A percentile compares a stretch with the other conserved stretches of the same genome.
Evolutionary conservation across 2,797 vertebrate species (phyloP).

Genomic region (Peromyscus eremicus): DNA sequence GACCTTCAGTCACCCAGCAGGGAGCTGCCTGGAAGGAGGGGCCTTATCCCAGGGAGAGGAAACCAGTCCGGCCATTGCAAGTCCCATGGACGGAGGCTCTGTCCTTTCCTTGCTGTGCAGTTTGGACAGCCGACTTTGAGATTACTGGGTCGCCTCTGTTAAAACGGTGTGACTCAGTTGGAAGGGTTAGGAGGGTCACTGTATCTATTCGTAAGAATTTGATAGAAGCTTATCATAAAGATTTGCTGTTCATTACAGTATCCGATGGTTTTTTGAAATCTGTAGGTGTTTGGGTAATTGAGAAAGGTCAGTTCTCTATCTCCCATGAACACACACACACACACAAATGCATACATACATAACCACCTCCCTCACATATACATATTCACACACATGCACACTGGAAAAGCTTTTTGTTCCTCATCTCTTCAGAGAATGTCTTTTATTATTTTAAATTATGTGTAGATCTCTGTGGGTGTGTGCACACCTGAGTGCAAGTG

Average conservation of each 20-base stretch:
- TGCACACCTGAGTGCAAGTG: background rate
- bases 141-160: constrained; percentile 21
- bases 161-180: background rate
- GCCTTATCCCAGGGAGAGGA: background rate
- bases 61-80: background rate
- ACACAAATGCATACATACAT: background rate
- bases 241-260: background rate
- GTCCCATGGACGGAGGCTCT: background rate
- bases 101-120: background rate
- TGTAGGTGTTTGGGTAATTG: background rate
- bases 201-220: background rate
- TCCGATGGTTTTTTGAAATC: background rate
- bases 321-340: background rate
- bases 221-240: background rate
- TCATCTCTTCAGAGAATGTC: background rate
- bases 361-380: background rate
- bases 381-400: background rate
- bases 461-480: background rate
- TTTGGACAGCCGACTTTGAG: background rate
- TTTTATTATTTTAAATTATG: background rate
- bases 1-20: background rate
- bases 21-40: constrained; percentile 18
- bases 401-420: background rate
- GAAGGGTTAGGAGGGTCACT: background rate
- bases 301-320: constrained; percentile 28